Base-by-base conservation (phyloP, 2,888 invertebrate species). In the Leucania comma region DNA sequence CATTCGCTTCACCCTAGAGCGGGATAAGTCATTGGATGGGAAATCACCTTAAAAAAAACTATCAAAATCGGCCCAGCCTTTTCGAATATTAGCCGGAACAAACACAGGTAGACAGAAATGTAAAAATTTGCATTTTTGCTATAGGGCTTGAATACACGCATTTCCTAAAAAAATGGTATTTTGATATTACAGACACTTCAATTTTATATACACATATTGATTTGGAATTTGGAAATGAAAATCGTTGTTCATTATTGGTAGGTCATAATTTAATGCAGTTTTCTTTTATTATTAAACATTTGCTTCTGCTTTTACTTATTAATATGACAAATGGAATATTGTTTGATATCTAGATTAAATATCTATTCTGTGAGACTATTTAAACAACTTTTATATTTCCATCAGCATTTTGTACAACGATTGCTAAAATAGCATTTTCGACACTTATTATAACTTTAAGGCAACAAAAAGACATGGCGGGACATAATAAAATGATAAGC, bases 211-310 rank as follows among this genome's bases (percentile, higher is more conserved):
- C 38, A 38, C 8, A 2, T 38, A 38, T 42, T 17, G 17, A 17
- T 22, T 8, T 59, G 63, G 73, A 70, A 69, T 62, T 54, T 68
- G 26, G 56, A 88, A 93, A 93, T 90, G 88, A 94, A 92, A 95
- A 92, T 86, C 88, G 81, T 87, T 89, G 67, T 90, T 92, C 89
- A 94, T 94, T 95, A 95, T 93, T 95, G 94, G 94, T 95, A 95
- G 95, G 95, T 96, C 95, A 95, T 95, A 95, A 95, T 96, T 96
- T 95, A 96, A 95, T 95, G 95, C 94, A 93, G 92, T 95, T 95
- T 93, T 93, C 87, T 94, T 95, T 94, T 91, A 91, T 91, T 89
- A 93, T 92, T 94, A 93, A 94, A 94, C 94, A 94, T 94, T 95
- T 93, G 92, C 91, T 93, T 94, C 93, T 93, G 94, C 93, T 93